phyloP scores from a whole-genome alignment of 2,888 invertebrate genomes.

The Onthophagus sagittarius region DNA sequence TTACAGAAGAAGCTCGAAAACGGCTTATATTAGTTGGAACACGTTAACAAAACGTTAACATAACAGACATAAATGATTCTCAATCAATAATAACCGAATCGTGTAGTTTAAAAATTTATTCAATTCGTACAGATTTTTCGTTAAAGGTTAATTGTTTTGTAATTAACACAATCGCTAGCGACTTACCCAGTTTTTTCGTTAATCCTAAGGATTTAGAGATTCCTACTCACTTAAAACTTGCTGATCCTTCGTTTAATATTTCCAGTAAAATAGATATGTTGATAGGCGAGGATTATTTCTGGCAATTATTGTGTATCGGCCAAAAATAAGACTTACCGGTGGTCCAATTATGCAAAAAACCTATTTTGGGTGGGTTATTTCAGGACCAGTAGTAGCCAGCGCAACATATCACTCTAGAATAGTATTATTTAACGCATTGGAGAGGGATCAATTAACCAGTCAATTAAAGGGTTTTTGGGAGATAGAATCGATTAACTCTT shows the following conservation, averaged over 20 bases:
- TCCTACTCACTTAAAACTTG: neutral
- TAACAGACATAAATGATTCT: neutral
- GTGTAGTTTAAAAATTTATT: neutral
- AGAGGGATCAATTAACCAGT: too few relatives aligned
- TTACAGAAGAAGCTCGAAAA: neutral
- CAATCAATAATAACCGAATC: neutral
- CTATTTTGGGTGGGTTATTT: slow-evolving; percentile 9
- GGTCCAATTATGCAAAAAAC: slow-evolving; percentile 1
- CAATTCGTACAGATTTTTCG: neutral
- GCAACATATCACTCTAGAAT: too few relatives aligned
- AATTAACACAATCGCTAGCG: neutral
- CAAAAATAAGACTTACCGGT: neutral
- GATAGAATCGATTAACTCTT: too few relatives aligned
- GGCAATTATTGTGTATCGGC: neutral
- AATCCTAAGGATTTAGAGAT: neutral
- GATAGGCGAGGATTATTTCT: neutral
- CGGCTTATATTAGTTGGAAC: neutral
- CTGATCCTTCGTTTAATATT: neutral
- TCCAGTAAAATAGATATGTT: neutral
- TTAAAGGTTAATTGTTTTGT: neutral
- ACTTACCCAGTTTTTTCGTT: neutral
- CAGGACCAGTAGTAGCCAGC: neutral
- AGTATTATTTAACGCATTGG: too few relatives aligned
- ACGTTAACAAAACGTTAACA: neutral
- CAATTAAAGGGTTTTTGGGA: too few relatives aligned